Evolutionary conservation across 2,888 invertebrate species (phyloP), one percentile per base, ranked within the genome.

Genomic region (Poecilobothrus nobilitatus): DNA sequence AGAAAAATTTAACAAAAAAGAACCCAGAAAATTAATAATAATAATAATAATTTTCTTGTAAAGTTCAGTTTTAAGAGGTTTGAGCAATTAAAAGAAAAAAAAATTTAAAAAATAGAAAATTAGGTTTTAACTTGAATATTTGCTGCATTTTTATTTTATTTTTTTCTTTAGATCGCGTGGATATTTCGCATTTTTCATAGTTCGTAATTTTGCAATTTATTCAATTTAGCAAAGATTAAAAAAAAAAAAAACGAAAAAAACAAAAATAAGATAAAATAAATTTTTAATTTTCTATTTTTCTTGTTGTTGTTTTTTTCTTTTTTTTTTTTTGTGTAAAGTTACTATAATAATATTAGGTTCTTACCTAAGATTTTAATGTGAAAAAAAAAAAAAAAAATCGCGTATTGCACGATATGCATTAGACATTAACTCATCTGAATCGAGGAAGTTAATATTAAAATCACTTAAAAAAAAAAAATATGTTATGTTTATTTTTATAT

Each of bases 381-480:
- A 53, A 53, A 53, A 6, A 37, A 5, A 37, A 37, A 37, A 37
- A 37, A 5, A 37, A 53, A 53, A 53, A 53, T 53, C 53, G 53
- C 53, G 53, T 53, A 53, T 53, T 53, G 53, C 53, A 53, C 53
- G 53, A 53, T 53, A 53, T 12, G 18, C 53, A 53, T 53, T 53
- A 53, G 53, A 53, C 53, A 53, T 53, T 53, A 53, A 53, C 53
- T 53, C 53, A 53, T 53, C 53, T 53, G 53, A 53, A 53, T 53
- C 53, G 53, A 53, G 53, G 15, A 53, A 53, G 18, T 53, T 53
- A 53, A 53, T 53, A 27, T 27, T 27, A 27, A 27, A 27, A 27
- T 27, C 27, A 27, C 27, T 27, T 9, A 53, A n/a, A 53, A 53
- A 12, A 53, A 18, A 6, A 15, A 53, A 53, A 53, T 18, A 53